These are phyloP conservation scores for Lasaia peninsularis DNA, from an alignment of 1,140 invertebrate species.

Conservation along the genomic window DNA sequence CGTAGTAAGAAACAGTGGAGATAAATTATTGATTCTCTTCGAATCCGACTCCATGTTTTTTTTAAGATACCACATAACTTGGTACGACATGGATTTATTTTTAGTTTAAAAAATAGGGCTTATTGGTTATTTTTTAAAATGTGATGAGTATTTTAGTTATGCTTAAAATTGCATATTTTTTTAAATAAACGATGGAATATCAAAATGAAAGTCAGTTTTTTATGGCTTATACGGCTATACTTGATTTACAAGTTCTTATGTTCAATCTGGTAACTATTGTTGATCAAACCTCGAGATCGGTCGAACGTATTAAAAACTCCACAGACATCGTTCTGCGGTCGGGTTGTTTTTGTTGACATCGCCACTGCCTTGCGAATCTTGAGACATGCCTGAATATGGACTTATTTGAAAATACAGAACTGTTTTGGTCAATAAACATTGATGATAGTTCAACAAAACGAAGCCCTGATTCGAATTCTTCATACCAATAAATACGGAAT, in stretches of 20 bases:
- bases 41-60: too few species aligned
- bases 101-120: too few species aligned
- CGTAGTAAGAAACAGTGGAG: too few species aligned
- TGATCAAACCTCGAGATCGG: background rate
- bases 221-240: background rate
- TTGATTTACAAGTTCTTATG: background rate
- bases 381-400: background rate
- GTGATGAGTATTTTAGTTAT: too few species aligned
- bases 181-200: too few species aligned
- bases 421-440: background rate
- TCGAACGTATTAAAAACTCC: slow-evolving; percentile 1
- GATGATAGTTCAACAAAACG: background rate
- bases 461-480: background rate
- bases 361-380: slow-evolving; percentile 31
- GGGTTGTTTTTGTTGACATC: slow-evolving; percentile 28
- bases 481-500: too few species aligned
- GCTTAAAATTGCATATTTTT: too few species aligned
- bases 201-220: background rate
- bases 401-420: background rate
- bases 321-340: slow-evolving; percentile 20
- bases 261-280: background rate
- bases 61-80: too few species aligned
- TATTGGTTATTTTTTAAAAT: too few species aligned
- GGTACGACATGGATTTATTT: too few species aligned
- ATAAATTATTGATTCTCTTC: too few species aligned